Percentiles rank a stretch among this genome's conserved stretches.
phyloP scores from a whole-genome alignment of 2,113 vertebrate species.

The Colistium nudipinnis region DNA sequence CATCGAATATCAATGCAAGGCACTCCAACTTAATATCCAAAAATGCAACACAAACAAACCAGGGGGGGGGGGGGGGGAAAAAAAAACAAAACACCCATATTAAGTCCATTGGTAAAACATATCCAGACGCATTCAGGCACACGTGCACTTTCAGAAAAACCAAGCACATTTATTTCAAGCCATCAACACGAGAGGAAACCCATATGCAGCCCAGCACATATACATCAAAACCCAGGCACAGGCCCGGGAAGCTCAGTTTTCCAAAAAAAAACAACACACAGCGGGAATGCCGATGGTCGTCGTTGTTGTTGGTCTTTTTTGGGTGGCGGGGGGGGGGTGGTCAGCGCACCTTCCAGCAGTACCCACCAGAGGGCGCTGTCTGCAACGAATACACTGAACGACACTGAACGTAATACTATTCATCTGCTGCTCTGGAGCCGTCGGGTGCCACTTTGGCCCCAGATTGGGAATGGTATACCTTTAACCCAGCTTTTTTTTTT shows the following conservation, averaged over 20 bases:
- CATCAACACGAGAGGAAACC: constrained; percentile 32
- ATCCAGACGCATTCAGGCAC: not conserved
- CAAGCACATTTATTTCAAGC: constrained; percentile 56
- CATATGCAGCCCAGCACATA: constrained; percentile 10
- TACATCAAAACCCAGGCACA: not conserved
- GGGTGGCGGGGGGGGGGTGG: too few relatives aligned
- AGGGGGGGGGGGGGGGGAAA: too few relatives aligned
- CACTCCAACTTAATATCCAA: too few relatives aligned
- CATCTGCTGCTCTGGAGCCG: not conserved
- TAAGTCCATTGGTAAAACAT: not conserved
- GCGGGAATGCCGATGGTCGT: constrained; percentile 14
- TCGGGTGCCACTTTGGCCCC: not conserved
- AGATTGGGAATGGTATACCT: not conserved
- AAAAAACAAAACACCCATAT: not conserved
- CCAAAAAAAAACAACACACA: constrained; percentile 20
- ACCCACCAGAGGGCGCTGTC: constrained; percentile 53
- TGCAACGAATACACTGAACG: constrained; percentile 7
- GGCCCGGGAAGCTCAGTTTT: not conserved
- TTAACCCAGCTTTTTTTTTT: not conserved
- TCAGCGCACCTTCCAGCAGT: constrained; percentile 50
- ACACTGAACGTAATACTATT: constrained; percentile 12
- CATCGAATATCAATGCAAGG: too few relatives aligned
- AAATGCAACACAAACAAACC: too few relatives aligned
- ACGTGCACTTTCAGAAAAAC: constrained; percentile 10
- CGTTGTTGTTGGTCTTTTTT: constrained; percentile 8